Percentiles rank a stretch among this genome's conserved stretches.
phyloP scores from a whole-genome alignment of 2,797 vertebrate genomes.

The Sarcophilus harrisii region DNA sequence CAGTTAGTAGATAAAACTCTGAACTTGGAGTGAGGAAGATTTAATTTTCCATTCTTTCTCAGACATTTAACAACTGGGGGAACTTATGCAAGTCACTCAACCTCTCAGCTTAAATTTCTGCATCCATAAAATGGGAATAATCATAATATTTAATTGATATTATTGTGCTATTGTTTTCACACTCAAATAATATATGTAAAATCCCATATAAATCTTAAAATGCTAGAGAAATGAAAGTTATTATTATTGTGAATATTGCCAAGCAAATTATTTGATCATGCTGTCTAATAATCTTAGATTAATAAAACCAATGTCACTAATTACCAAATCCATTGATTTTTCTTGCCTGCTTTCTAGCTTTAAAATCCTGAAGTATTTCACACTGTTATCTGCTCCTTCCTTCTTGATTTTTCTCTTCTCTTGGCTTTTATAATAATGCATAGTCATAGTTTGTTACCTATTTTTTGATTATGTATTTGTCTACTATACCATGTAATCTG shows the following conservation, averaged over 20 bases:
- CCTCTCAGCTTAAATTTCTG: neutral
- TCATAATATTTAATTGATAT: neutral
- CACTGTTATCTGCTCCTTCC: neutral
- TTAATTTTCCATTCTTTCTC: neutral
- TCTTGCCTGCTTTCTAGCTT: neutral
- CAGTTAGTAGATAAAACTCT: neutral
- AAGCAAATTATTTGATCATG: neutral
- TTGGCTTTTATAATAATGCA: neutral
- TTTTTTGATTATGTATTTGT: neutral
- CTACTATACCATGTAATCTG: neutral
- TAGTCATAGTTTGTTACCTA: neutral
- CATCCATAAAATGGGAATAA: neutral
- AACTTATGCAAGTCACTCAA: neutral
- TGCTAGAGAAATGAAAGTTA: neutral
- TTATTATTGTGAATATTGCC: neutral
- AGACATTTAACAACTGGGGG: neutral
- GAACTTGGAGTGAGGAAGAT: neutral
- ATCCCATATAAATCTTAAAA: neutral
- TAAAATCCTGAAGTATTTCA: neutral
- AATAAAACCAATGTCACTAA: neutral
- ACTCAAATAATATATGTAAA: neutral
- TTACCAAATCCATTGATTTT: neutral
- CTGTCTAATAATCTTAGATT: neutral
- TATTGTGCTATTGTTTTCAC: neutral
- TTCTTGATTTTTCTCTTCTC: neutral